Evolutionary conservation across 2,797 vertebrate genomes (phyloP), one percentile per base, ranked within the genome.

Genomic region (Erethizon dorsatum): DNA sequence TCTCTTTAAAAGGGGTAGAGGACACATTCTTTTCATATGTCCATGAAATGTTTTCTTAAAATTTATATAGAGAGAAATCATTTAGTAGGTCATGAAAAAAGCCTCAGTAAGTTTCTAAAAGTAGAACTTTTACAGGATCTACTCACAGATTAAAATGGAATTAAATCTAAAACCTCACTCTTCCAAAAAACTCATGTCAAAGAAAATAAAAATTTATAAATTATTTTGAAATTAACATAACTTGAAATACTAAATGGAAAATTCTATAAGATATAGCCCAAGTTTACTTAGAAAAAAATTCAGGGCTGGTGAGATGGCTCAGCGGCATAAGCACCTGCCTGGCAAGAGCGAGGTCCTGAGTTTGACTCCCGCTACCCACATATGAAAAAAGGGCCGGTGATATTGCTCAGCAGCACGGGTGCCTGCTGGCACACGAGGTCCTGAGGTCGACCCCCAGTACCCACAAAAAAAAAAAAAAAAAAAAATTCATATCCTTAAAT

Each of bases 201-300:
- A 73, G 50, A 73, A 97, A 92, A 97, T 71, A 92, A 92, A 96
- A 97, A 90, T 2, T 73, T 92, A 88, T 61, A 92, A 92, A 90
- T 82, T 95, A 94, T 92, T 92, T 97, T 24, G 52, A 95, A 92
- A 94, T 78, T 92, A 95, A 92, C 52, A 86, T 84, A 96, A 87
- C 77, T 88, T 94, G 45, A 96, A 96, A 91, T n/a, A 61, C 50
- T 91, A 90, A 88, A 78, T 88, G 78, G 73, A 91, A 97, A 97
- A 91, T 75, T 91, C 79, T 92, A 87, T 88, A 56, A 47, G 9
- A 88, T 45, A 10, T 79, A 93, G 69, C 61, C 80, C 91, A 91
- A 91, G n/a, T 86, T 89, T 93, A 93, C 54, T 83, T 50, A 73
- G 57, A 57, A 95, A 41, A 41, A 41, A 95, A 97, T 57, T 57